A percentile compares a stretch with the other conserved stretches of the same genome.
Evolutionary conservation across 2,797 vertebrate genomes (phyloP).

Genomic region (Esox masquinongy): DNA sequence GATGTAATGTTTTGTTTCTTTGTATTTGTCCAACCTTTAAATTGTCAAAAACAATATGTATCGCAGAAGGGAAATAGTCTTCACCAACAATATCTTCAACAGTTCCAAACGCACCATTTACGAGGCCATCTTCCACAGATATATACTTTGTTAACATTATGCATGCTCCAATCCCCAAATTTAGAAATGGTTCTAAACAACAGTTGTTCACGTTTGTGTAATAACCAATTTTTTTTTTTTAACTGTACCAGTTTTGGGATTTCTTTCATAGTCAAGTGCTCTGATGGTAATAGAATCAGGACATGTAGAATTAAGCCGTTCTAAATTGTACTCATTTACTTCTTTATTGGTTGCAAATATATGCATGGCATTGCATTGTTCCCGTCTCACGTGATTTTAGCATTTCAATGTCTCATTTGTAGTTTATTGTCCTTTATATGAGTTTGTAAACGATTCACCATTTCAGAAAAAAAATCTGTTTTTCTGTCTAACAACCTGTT

Average conservation of each 20-base stretch:
- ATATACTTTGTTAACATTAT: too few relatives aligned
- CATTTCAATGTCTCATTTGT: background rate
- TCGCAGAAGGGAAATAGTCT: too few relatives aligned
- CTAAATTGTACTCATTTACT: conserved; percentile 14
- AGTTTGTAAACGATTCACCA: conserved; percentile 6
- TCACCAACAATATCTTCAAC: too few relatives aligned
- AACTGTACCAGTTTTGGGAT: conserved; percentile 27
- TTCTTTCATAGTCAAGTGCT: conserved; percentile 18
- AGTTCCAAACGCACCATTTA: too few relatives aligned
- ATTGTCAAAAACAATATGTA: too few relatives aligned
- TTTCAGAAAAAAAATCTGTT: conserved; percentile 14
- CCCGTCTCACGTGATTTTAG: conserved; percentile 25
- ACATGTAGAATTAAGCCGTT: conserved; percentile 9
- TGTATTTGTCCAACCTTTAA: too few relatives aligned
- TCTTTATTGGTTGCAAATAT: conserved; percentile 24
- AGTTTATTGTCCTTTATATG: background rate
- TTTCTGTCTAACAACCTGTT: too few relatives aligned
- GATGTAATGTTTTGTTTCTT: too few relatives aligned
- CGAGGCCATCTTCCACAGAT: too few relatives aligned
- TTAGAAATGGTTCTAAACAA: conserved; percentile 7
- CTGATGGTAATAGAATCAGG: conserved; percentile 22
- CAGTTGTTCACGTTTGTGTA: conserved; percentile 22
- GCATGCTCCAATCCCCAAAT: conserved; percentile 20
- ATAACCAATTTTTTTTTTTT: conserved; percentile 9
- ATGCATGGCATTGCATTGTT: conserved; percentile 6